phyloP scores from a whole-genome alignment of 2,797 vertebrate genomes.

The Melanotaenia boesemani region DNA sequence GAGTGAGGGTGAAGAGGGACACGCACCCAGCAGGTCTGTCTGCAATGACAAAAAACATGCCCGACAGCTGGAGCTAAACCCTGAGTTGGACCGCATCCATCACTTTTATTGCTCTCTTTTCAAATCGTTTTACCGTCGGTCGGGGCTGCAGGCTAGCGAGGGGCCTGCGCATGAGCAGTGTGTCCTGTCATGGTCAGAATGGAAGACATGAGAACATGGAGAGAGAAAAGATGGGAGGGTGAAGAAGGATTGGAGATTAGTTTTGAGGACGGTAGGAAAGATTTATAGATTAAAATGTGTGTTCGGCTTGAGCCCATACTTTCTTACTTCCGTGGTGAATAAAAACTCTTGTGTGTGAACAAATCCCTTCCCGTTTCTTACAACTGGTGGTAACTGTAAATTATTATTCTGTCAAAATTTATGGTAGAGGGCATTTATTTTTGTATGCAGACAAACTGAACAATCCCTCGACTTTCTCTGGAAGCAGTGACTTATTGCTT shows the following conservation, averaged over 20 bases:
- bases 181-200: conserved; percentile 32
- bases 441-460: conserved; percentile 64
- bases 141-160: conserved; percentile 55
- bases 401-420: conserved; percentile 71
- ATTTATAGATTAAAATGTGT: conserved; percentile 79
- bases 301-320: conserved; percentile 63
- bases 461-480: conserved; percentile 59
- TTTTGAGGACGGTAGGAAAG: conserved; percentile 58
- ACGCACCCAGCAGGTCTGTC: conserved; percentile 61
- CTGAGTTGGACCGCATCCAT: conserved; percentile 78
- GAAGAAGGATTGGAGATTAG: conserved; percentile 58
- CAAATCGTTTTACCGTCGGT: conserved; percentile 73
- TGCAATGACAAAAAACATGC: conserved; percentile 80
- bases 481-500: conserved; percentile 63
- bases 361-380: conserved; percentile 69
- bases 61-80: conserved; percentile 81
- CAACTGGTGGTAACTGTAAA: conserved; percentile 64
- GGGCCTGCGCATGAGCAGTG: conserved; percentile 42
- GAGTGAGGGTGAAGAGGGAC: conserved; percentile 56
- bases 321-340: conserved; percentile 67
- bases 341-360: conserved; percentile 74
- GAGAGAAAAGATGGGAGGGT: conserved; percentile 23
- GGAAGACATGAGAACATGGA: conserved; percentile 45
- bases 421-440: conserved; percentile 61
- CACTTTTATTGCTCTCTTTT: conserved; percentile 81